phyloP scores from a whole-genome alignment of 2,113 vertebrate genomes.

The Vombatus ursinus region DNA sequence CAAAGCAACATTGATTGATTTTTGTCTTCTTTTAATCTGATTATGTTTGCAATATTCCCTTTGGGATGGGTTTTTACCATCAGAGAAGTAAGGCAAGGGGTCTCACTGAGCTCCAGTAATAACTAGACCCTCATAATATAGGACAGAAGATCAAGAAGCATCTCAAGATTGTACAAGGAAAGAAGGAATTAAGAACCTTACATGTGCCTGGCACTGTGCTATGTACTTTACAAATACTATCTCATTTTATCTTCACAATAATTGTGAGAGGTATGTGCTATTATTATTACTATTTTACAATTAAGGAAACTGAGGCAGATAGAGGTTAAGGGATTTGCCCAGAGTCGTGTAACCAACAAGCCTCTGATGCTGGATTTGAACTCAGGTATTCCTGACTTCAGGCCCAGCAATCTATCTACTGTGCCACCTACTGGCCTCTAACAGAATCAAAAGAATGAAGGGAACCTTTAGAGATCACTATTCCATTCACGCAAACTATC shows the following conservation, averaged over 20 bases:
- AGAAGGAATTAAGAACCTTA: neutral
- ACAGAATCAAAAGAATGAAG: constrained; percentile 17
- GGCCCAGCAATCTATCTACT: neutral
- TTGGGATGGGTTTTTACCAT: constrained; percentile 18
- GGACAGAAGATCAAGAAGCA: neutral
- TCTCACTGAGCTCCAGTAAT: neutral
- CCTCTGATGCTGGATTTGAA: neutral
- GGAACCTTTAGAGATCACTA: neutral
- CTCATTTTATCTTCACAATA: neutral
- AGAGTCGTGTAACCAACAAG: neutral
- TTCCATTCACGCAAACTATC: neutral
- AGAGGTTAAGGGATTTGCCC: neutral
- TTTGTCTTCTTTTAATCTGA: neutral
- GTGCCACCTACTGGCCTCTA: neutral
- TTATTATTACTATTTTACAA: neutral
- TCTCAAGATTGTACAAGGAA: neutral
- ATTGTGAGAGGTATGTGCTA: neutral
- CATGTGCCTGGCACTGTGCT: neutral
- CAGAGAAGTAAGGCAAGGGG: neutral
- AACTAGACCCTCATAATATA: neutral
- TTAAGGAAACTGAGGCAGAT: neutral
- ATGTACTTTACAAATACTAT: neutral
- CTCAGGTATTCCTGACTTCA: neutral
- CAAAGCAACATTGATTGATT: neutral
- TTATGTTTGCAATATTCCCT: neutral